Percentiles rank a stretch among this genome's conserved stretches.
phyloP scores from a whole-genome alignment of 2,113 vertebrate genomes.

The Tringa solitaria region DNA sequence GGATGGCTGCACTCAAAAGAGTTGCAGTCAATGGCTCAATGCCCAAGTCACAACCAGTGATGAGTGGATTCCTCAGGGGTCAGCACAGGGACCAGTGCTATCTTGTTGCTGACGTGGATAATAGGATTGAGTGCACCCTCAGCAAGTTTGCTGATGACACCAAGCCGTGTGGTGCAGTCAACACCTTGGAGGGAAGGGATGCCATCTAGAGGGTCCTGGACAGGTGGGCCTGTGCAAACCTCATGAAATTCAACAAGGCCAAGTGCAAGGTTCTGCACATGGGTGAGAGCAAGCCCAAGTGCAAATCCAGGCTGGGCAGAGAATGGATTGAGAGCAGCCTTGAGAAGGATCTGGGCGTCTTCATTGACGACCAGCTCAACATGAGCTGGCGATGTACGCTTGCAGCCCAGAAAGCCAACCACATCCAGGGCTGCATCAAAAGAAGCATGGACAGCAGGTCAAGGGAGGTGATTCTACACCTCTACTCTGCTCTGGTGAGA shows the following conservation, averaged over 20 bases:
- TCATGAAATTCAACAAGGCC: background rate
- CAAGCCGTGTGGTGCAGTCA: background rate
- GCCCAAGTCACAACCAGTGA: background rate
- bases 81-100: too few species aligned
- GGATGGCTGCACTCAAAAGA: background rate
- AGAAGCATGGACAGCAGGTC: background rate
- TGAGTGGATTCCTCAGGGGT: background rate
- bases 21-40: background rate
- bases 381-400: background rate
- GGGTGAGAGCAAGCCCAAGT: background rate
- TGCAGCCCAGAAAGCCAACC: background rate
- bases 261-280: background rate
- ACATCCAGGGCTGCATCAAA: background rate
- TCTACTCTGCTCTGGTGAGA: background rate
- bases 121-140: background rate
- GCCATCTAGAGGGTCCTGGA: background rate
- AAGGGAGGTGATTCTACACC: background rate
- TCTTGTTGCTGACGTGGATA: background rate
- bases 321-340: background rate
- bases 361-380: background rate
- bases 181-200: background rate
- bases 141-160: background rate
- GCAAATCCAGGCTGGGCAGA: background rate
- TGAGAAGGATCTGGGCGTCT: background rate
- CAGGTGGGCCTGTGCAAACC: background rate